These are phyloP conservation scores for Sarotherodon lohbergeri DNA, from an alignment of 2,113 vertebrate genomes.

Conservation along the genomic window DNA sequence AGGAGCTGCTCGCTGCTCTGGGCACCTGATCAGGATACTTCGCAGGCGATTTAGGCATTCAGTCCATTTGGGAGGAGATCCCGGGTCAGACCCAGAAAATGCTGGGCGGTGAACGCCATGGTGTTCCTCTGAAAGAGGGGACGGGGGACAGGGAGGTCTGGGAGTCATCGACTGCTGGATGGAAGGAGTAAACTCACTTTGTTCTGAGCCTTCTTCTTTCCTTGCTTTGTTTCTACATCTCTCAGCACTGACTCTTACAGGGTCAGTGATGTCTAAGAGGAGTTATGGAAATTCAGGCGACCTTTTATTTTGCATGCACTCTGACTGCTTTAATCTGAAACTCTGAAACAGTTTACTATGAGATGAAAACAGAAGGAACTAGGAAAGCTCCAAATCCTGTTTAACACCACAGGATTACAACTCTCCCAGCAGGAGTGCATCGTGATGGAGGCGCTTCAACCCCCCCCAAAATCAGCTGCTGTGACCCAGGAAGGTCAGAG, in stretches of 20 bases:
- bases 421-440: not conserved
- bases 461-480: conserved; percentile 28
- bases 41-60: accelerated
- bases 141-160: no score
- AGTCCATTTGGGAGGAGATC: not conserved
- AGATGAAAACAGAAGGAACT: not conserved
- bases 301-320: not conserved
- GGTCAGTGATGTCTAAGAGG: no score
- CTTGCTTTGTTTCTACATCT: no score
- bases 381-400: not conserved
- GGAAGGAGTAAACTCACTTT: no score
- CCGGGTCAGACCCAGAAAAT: not conserved
- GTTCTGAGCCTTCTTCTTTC: no score
- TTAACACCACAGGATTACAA: not conserved
- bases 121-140: not conserved
- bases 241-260: no score
- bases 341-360: not conserved
- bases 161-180: no score
- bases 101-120: not conserved
- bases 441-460: not conserved
- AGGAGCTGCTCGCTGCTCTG: not conserved
- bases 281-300: not conserved
- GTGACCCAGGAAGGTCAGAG: conserved; percentile 40
- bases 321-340: not conserved
- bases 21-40: not conserved